These are phyloP conservation scores for Megaceryle maxima DNA, from an alignment of 2,113 vertebrate genomes.

Conservation along the genomic window DNA sequence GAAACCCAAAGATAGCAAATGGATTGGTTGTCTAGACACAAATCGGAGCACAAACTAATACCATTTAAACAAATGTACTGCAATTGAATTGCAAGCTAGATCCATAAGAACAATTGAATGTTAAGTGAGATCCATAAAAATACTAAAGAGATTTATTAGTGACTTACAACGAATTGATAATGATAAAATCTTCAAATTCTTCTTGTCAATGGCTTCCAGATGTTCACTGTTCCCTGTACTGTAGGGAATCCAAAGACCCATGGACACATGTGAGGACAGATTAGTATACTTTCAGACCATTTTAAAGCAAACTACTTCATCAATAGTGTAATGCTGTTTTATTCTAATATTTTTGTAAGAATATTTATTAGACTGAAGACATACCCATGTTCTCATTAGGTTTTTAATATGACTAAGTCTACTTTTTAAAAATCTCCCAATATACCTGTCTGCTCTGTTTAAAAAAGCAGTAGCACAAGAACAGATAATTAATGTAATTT, in stretches of 20 bases:
- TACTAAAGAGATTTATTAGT: background rate
- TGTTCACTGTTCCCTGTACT: background rate
- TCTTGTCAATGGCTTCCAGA: background rate
- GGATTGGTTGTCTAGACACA: background rate
- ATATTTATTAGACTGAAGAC: background rate
- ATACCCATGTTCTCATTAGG: background rate
- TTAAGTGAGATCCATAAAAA: background rate
- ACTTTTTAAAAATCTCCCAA: background rate
- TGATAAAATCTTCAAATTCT: background rate
- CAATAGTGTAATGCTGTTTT: background rate
- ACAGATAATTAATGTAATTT: background rate
- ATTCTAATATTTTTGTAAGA: background rate
- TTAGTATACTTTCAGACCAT: background rate
- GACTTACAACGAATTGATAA: conserved; percentile 6
- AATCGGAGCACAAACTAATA: background rate
- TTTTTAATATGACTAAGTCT: background rate
- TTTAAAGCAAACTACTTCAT: background rate
- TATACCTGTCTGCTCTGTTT: background rate
- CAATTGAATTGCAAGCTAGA: background rate
- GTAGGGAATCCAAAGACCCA: background rate
- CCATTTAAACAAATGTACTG: background rate
- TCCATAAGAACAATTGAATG: background rate
- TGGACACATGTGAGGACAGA: background rate
- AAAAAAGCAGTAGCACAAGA: background rate
- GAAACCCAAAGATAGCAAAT: background rate